phyloP scores from a whole-genome alignment of 2,113 vertebrate species.

The Bufo gargarizans region DNA sequence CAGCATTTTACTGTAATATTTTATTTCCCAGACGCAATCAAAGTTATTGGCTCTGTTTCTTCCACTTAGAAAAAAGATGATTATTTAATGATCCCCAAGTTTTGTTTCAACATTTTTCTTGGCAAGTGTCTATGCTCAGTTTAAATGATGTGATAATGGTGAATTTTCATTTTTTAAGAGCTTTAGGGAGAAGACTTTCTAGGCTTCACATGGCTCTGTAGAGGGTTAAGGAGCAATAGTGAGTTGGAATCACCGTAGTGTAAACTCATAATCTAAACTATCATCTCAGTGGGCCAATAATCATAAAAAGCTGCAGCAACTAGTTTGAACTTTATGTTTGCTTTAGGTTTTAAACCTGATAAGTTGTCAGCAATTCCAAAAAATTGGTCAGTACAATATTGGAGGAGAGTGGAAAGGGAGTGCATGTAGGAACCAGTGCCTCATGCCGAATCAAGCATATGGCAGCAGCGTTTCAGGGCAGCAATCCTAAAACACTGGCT shows the following conservation, averaged over 20 bases:
- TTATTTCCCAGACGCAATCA: not conserved
- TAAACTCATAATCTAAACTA: not conserved
- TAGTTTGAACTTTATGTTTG: too few species aligned
- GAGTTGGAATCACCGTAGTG: not conserved
- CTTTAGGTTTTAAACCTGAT: too few species aligned
- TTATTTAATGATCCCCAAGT: conserved; percentile 12
- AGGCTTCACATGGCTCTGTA: not conserved
- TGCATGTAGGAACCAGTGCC: too few species aligned
- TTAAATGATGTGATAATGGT: not conserved
- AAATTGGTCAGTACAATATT: too few species aligned
- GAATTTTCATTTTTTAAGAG: not conserved
- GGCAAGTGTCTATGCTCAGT: not conserved
- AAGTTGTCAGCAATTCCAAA: too few species aligned
- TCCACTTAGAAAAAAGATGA: not conserved
- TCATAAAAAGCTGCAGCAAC: too few species aligned
- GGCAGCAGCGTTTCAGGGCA: too few species aligned
- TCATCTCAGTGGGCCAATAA: not conserved
- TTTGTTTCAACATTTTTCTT: conserved; percentile 17
- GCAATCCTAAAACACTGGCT: too few species aligned
- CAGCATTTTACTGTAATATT: conserved; percentile 10
- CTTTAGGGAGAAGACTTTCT: not conserved
- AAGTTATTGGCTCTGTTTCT: not conserved
- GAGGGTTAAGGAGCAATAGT: not conserved
- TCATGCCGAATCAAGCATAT: too few species aligned
- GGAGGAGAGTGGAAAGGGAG: too few species aligned